Conservation (phyloP, 2,113 vertebrate genomes). For the Dinomys branickii region DNA sequence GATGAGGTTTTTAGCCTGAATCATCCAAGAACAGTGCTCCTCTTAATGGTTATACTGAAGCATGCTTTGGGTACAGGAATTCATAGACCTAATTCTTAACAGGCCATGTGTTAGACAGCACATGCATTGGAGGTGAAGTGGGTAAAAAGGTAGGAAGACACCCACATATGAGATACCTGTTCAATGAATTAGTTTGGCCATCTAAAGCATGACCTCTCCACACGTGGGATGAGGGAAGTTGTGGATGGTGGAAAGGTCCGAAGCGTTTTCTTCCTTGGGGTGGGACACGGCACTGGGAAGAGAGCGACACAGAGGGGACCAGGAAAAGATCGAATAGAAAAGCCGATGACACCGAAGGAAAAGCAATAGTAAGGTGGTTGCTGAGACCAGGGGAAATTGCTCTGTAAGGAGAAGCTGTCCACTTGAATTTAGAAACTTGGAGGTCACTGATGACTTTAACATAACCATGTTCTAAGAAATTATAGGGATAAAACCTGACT, state of each 20-base stretch:
- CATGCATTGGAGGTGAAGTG: background rate
- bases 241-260: background rate
- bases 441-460: background rate
- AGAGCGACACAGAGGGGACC: background rate
- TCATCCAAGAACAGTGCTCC: background rate
- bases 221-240: background rate
- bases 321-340: background rate
- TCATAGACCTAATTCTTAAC: slow-evolving; percentile 1
- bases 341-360: background rate
- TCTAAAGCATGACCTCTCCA: background rate
- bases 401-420: background rate
- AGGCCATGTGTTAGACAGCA: background rate
- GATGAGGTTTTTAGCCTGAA: background rate
- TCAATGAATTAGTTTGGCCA: background rate
- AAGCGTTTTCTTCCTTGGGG: background rate
- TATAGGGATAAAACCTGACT: background rate
- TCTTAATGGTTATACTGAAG: background rate
- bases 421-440: background rate
- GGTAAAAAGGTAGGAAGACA: background rate
- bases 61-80: background rate
- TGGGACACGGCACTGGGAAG: background rate
- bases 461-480: background rate
- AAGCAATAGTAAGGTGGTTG: background rate
- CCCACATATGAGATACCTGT: background rate
- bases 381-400: background rate